Conservation (phyloP, 1,140 invertebrate species). For the Drosophila elegans region DNA sequence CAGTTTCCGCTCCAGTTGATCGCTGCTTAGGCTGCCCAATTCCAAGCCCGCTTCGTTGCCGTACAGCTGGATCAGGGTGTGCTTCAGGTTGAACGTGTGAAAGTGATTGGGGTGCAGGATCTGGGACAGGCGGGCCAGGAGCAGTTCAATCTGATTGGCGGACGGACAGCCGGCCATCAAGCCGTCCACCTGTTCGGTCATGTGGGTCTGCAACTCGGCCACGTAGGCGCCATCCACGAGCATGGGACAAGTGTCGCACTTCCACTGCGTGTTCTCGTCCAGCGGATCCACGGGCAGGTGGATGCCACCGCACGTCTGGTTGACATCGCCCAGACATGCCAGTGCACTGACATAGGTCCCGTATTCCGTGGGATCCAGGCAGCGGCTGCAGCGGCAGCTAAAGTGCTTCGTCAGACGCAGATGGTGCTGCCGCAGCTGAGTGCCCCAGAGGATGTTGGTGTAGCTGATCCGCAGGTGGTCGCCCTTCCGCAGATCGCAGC, state of each 20-base stretch:
- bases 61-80: conserved; percentile 92
- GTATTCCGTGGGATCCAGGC: conserved; percentile 91
- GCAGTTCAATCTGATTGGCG: conserved; percentile 87
- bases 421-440: conserved; percentile 91
- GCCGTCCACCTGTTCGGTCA: conserved; percentile 91
- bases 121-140: conserved; percentile 87
- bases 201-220: conserved; percentile 86
- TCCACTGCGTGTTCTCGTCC: conserved; percentile 90
- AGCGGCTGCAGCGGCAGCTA: conserved; percentile 90
- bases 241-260: conserved; percentile 89
- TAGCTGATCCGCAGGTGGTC: conserved; percentile 92
- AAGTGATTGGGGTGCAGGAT: conserved; percentile 93
- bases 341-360: conserved; percentile 91
- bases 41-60: conserved; percentile 88
- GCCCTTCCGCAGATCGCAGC: conserved; percentile 88
- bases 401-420: conserved; percentile 93
- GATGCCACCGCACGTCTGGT: conserved; percentile 86
- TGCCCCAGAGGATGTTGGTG: conserved; percentile 94
- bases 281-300: conserved; percentile 89
- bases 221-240: conserved; percentile 86
- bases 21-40: conserved; percentile 85
- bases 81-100: conserved; percentile 91
- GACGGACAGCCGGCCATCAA: conserved; percentile 87
- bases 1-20: conserved; percentile 88
- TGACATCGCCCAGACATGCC: conserved; percentile 87